These are phyloP conservation scores for Molossus alvarezi DNA, from an alignment of 2,797 vertebrate species.

Conservation along the genomic window DNA sequence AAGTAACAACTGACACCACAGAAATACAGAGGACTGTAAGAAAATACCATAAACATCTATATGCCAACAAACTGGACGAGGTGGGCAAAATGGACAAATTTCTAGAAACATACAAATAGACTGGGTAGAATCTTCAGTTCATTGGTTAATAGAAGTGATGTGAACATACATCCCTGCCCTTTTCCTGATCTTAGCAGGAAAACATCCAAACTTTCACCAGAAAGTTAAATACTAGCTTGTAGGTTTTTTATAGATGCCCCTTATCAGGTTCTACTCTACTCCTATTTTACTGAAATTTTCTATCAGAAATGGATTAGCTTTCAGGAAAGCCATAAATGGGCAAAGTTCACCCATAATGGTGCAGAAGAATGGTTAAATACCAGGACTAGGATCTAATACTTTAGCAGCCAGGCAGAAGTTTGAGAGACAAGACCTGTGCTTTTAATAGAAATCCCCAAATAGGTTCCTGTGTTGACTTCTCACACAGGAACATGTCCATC, in stretches of 20 bases:
- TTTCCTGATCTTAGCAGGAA: background rate
- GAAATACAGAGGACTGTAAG: too few relatives aligned
- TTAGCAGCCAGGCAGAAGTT: background rate
- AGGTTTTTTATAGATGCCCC: background rate
- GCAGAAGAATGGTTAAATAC: constrained; percentile 4
- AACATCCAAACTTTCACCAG: background rate
- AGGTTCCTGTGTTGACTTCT: background rate
- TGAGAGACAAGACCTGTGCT: background rate
- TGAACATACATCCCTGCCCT: background rate
- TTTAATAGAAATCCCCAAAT: background rate
- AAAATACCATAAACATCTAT: too few relatives aligned
- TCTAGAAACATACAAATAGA: background rate
- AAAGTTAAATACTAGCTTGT: background rate
- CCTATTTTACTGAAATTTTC: too few relatives aligned
- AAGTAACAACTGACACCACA: too few relatives aligned
- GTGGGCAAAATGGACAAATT: too few relatives aligned
- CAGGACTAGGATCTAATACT: background rate
- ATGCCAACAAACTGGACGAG: too few relatives aligned
- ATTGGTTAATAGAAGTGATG: background rate
- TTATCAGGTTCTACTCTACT: background rate
- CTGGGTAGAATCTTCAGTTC: background rate
- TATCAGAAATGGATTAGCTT: background rate
- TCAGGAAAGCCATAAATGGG: background rate
- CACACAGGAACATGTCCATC: background rate
- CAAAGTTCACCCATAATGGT: background rate